phyloP scores from a whole-genome alignment of 2,797 vertebrate genomes.

The Myiotriccus ornatus region DNA sequence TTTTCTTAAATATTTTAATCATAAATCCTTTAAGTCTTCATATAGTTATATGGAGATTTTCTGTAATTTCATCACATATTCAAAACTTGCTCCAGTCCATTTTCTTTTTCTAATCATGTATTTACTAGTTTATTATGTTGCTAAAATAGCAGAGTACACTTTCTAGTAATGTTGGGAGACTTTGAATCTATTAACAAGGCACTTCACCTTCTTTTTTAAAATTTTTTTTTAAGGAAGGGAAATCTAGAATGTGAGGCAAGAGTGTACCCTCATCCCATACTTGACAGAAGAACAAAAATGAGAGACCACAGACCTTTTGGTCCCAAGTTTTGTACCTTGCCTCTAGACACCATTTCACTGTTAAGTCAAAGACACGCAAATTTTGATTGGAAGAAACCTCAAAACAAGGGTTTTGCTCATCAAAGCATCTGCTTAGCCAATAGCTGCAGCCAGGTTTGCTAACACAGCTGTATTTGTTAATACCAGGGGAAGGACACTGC shows the following conservation, averaged over 20 bases:
- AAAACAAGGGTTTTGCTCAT: not conserved
- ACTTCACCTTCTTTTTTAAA: not conserved
- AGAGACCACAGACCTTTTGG: not conserved
- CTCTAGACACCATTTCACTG: not conserved
- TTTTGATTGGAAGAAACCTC: not conserved
- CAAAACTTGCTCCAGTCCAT: not conserved
- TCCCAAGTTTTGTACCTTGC: not conserved
- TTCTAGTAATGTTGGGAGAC: not conserved
- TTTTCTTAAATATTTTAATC: not conserved
- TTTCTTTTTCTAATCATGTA: not conserved
- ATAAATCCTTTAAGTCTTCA: not conserved
- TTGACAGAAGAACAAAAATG: not conserved
- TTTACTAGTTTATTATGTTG: not conserved
- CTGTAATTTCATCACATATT: not conserved
- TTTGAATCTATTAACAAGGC: not conserved
- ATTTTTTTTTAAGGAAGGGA: not conserved
- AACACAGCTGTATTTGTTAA: not conserved
- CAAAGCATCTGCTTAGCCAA: not conserved
- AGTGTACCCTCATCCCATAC: rapidly evolving
- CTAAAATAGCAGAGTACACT: not conserved
- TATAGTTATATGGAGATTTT: not conserved
- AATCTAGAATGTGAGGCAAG: not conserved
- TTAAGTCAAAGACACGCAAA: not conserved
- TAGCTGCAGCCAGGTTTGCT: not conserved
- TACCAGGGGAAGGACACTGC: rapidly evolving